Evolutionary conservation across 2,113 vertebrate genomes (phyloP).

Genomic region (Indri indri): DNA sequence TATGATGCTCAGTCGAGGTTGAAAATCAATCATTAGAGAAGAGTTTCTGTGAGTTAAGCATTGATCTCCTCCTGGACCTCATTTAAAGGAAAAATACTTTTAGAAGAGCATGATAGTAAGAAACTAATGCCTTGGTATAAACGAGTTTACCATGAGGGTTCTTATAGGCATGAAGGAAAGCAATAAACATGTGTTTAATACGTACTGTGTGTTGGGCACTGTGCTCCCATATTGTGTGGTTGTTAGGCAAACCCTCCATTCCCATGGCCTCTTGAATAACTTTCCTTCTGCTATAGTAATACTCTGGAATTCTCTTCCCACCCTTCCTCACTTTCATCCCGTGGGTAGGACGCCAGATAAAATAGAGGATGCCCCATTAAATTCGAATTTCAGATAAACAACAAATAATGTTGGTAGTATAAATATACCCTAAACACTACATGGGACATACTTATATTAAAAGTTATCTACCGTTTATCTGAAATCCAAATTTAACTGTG

Average conservation of each 20-base stretch:
- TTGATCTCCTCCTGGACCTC: conserved; percentile 66
- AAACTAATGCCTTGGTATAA: conserved; percentile 30
- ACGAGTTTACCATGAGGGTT: conserved; percentile 33
- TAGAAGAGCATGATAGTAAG: conserved; percentile 33
- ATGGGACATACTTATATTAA: neutral
- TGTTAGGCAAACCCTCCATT: neutral
- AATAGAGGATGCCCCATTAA: neutral
- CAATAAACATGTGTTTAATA: neutral
- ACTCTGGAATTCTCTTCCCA: neutral
- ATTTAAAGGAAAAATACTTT: conserved; percentile 71
- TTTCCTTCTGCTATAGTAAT: neutral
- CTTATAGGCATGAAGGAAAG: neutral
- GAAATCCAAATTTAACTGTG: conserved; percentile 44
- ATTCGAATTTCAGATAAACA: conserved; percentile 1
- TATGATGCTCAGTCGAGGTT: conserved; percentile 38
- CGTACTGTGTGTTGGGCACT: neutral
- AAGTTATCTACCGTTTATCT: neutral
- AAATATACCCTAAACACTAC: neutral
- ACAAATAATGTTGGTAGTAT: neutral
- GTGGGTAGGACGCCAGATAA: neutral
- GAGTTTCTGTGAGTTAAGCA: conserved; percentile 67
- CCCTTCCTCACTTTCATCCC: neutral
- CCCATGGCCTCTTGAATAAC: neutral
- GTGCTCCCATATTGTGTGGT: neutral
- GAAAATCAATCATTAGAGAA: conserved; percentile 71